Conservation (phyloP, 92 coral and sea anemone genomes). For the Porites divaricata region DNA sequence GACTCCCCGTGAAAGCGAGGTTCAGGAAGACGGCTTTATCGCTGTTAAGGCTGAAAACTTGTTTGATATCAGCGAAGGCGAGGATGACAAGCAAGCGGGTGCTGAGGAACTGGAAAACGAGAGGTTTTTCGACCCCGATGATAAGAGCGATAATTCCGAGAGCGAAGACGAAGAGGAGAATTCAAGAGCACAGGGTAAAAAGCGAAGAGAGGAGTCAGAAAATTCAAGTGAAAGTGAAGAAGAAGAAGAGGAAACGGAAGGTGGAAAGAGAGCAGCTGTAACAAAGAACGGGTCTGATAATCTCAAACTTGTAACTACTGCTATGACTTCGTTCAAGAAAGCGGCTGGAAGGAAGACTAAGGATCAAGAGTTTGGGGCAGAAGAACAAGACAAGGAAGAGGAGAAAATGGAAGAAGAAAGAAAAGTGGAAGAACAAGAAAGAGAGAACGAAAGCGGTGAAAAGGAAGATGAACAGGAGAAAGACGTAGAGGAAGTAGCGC, state of each 20-base stretch:
- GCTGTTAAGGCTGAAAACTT: constrained; percentile 68
- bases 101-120: constrained; percentile 35
- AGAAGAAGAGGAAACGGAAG: constrained; percentile 24
- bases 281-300: constrained; percentile 37
- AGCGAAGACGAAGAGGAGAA: constrained; percentile 59
- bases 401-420: constrained; percentile 39
- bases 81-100: constrained; percentile 47
- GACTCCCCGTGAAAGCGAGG: neutral
- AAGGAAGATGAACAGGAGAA: constrained; percentile 11
- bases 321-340: constrained; percentile 72
- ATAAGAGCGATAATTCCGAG: constrained; percentile 45
- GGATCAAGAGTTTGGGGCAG: neutral
- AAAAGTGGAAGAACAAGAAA: constrained; percentile 31
- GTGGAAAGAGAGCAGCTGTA: neutral
- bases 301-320: constrained; percentile 71
- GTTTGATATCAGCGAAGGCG: constrained; percentile 71
- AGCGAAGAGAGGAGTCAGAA: constrained; percentile 30
- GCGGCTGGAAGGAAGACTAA: neutral
- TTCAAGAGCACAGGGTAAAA: constrained; percentile 31
- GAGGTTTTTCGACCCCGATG: constrained; percentile 79
- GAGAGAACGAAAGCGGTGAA: constrained; percentile 22
- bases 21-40: constrained; percentile 46
- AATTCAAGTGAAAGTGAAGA: constrained; percentile 39
- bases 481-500: constrained; percentile 4
- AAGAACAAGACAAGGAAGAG: constrained; percentile 15